phyloP scores from a whole-genome alignment of 2,797 vertebrate genomes.

The Tauraco hartlaubi region DNA sequence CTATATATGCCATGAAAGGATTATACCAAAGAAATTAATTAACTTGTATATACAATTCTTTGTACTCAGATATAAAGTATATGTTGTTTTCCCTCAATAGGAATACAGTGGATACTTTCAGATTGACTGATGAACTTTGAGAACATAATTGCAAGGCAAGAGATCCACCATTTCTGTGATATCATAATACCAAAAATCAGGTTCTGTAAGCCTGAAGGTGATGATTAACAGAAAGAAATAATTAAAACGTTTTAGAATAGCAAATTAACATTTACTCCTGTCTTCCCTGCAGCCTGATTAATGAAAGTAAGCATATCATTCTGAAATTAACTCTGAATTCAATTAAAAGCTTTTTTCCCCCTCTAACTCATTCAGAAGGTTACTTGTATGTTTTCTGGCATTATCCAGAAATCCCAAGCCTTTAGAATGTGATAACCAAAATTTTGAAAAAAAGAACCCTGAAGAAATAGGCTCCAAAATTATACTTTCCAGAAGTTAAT shows the following conservation, averaged over 20 bases:
- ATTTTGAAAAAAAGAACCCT: background rate
- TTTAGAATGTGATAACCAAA: background rate
- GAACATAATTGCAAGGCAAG: background rate
- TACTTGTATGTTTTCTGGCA: background rate
- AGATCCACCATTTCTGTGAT: background rate
- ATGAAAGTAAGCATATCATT: background rate
- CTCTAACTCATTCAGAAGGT: background rate
- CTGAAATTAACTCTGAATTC: constrained; percentile 3
- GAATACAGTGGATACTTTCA: background rate
- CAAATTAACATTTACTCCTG: background rate
- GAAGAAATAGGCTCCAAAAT: background rate
- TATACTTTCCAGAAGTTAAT: background rate
- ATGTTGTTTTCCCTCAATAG: background rate
- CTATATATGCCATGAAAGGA: background rate
- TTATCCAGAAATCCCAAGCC: background rate
- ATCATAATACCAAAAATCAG: background rate
- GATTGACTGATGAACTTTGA: background rate
- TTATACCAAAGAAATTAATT: background rate
- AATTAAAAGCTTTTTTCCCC: background rate
- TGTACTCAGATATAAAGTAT: background rate
- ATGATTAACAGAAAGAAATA: background rate
- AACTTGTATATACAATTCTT: background rate
- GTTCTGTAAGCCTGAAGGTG: background rate
- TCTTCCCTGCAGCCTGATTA: background rate
- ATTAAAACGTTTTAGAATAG: background rate